phyloP scores from a whole-genome alignment of 2,888 invertebrate species.

The Chesias legatella region DNA sequence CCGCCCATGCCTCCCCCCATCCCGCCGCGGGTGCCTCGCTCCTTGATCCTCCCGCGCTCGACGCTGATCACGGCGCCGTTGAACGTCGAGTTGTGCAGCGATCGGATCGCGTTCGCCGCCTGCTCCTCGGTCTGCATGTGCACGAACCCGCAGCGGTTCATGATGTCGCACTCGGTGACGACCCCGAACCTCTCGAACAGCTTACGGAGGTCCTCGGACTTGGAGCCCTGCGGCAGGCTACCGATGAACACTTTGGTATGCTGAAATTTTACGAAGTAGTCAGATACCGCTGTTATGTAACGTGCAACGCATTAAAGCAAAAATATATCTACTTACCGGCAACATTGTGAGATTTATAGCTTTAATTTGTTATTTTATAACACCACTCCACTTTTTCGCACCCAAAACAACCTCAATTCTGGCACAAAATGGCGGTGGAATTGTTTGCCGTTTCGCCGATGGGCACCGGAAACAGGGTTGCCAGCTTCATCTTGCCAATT shows the following conservation, averaged over 20 bases:
- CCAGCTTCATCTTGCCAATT: neutral
- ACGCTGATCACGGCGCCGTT: conserved; percentile 92
- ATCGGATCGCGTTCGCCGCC: conserved; percentile 89
- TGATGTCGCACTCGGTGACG: conserved; percentile 96
- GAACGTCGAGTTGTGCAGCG: conserved; percentile 89
- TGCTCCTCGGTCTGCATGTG: conserved; percentile 92
- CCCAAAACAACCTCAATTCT: conserved; percentile 23
- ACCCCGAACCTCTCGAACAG: conserved; percentile 92
- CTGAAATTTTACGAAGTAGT: conserved; percentile 56
- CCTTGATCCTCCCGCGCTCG: conserved; percentile 89
- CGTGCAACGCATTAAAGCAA: too few species aligned
- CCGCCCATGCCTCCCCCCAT: conserved; percentile 53
- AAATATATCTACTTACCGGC: conserved; percentile 56
- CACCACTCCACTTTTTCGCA: conserved; percentile 26
- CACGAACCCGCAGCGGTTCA: conserved; percentile 96
- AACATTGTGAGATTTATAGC: conserved; percentile 47
- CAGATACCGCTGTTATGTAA: conserved; percentile 2
- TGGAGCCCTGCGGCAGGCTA: conserved; percentile 91
- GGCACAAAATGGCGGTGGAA: conserved; percentile 36
- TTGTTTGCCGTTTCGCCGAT: neutral
- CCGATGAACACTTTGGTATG: conserved; percentile 96
- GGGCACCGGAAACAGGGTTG: neutral
- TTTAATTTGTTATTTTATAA: conserved; percentile 12
- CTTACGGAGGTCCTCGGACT: conserved; percentile 89
- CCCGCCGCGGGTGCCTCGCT: conserved; percentile 80